phyloP scores from a whole-genome alignment of 2,113 vertebrate genomes.

The Emydura subglobosa region DNA sequence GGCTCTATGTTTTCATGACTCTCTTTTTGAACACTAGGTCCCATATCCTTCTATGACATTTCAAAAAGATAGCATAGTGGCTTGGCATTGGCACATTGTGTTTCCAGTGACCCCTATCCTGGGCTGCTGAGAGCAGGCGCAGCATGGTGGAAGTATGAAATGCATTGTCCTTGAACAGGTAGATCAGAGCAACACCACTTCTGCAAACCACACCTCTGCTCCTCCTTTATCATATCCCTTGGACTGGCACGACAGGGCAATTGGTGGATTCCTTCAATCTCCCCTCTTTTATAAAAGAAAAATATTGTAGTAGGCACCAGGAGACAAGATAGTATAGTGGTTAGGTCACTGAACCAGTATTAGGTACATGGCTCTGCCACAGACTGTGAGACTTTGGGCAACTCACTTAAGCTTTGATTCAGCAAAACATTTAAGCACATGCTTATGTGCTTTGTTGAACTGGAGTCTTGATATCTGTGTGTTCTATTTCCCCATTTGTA shows the following conservation, averaged over 20 bases:
- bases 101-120: background rate
- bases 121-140: background rate
- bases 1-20: background rate
- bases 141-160: background rate
- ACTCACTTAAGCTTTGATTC: slow-evolving; percentile 22
- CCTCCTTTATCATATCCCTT: background rate
- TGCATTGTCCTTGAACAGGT: background rate
- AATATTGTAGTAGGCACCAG: background rate
- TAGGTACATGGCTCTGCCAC: background rate
- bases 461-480: background rate
- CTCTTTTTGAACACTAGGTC: background rate
- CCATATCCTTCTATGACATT: accelerated
- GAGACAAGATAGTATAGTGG: background rate
- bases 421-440: background rate
- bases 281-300: background rate
- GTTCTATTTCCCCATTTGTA: background rate
- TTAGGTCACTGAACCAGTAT: background rate
- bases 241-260: background rate
- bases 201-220: background rate
- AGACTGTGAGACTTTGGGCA: slow-evolving; percentile 18
- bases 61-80: background rate
- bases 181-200: background rate
- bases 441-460: background rate
- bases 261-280: background rate
- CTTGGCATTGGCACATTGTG: background rate